Evolutionary conservation across 2,888 invertebrate genomes (phyloP), one percentile per base, ranked within the genome.

Genomic region (Entomobrya multifasciata): DNA sequence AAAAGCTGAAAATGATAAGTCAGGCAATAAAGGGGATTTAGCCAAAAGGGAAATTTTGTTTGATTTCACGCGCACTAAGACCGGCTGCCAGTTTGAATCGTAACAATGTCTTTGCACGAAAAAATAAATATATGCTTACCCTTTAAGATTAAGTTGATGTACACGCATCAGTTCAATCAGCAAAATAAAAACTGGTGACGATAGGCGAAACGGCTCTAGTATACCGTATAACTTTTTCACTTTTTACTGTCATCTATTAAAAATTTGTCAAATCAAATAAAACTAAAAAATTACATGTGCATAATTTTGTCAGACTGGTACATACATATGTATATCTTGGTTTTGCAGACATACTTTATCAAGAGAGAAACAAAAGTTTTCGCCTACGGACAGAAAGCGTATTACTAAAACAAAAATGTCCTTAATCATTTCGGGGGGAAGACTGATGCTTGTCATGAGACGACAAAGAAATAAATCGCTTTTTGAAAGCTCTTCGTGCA

Each of bases 11-110:
- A 65, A 65, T 65, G 20, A 36, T 20, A n/a, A 22, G 11, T 36
- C 41, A 25, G 11, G 41, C 20, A 41, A 20, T 20, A 65, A 41
- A n/a, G 17, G 25, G 15, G n/a, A 60, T 72, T n/a, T n/a, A 2
- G 57, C 55, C 70, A 60, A 83, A 62, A 74, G 83, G 76, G 60
- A 55, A 70, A 27, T 44, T 70, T 65, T 41, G 11, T 20, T 1
- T 0, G 65, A 36, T n/a, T 17, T 65, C 41, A 41, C 15, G 65
- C 20, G 41, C 20, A n/a, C n/a, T n/a, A n/a, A n/a, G n/a, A n/a
- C n/a, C n/a, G n/a, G n/a, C n/a, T n/a, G n/a, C n/a, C n/a, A 20
- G 10, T 65, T 41, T 41, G 10, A 41, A 65, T 65, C 20, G 41
- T 41, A 65, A 65, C 41, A 36, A 41, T n/a, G 65, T 41, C 20